Conservation (phyloP, 2,113 vertebrate genomes). For the Xenotilapia leptura region DNA sequence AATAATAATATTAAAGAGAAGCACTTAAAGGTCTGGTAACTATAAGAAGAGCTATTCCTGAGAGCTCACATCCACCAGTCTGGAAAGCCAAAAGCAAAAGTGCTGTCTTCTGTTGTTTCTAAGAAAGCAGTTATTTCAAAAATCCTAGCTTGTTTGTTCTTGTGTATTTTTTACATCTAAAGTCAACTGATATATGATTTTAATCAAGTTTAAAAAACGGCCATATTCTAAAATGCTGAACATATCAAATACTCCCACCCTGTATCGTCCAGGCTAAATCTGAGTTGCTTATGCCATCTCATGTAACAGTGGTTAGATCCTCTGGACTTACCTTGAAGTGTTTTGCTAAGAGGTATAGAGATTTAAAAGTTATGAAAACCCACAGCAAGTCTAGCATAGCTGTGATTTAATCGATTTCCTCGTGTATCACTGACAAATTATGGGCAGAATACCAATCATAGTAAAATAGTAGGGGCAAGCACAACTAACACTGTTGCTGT, state of each 20-base stretch:
- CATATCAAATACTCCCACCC: not conserved
- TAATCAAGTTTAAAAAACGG: not conserved
- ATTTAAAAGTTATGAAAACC: conserved; percentile 27
- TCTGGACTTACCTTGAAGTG: conserved; percentile 61
- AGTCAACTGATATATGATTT: not conserved
- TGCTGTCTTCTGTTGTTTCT: not conserved
- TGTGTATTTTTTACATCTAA: not conserved
- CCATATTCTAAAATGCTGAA: not conserved
- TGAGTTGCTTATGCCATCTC: not conserved
- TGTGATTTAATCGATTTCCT: conserved; percentile 87
- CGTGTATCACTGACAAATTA: conserved; percentile 89
- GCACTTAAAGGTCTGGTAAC: not conserved
- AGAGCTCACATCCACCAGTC: not conserved
- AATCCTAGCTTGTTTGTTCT: not conserved
- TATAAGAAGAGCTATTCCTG: not conserved
- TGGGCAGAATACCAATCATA: conserved; percentile 26
- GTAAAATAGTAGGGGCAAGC: conserved; percentile 62
- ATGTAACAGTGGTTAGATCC: not conserved
- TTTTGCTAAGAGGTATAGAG: not conserved
- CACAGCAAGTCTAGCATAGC: conserved; percentile 69
- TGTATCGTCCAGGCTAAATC: too few species aligned
- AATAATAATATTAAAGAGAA: not conserved
- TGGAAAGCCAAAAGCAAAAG: not conserved
- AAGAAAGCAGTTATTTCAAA: not conserved
- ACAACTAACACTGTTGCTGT: conserved; percentile 55